A percentile compares a stretch with the other conserved stretches of the same genome.
Conservation (phyloP, 2,888 invertebrate species). For the Melangyna quadrimaculata region DNA sequence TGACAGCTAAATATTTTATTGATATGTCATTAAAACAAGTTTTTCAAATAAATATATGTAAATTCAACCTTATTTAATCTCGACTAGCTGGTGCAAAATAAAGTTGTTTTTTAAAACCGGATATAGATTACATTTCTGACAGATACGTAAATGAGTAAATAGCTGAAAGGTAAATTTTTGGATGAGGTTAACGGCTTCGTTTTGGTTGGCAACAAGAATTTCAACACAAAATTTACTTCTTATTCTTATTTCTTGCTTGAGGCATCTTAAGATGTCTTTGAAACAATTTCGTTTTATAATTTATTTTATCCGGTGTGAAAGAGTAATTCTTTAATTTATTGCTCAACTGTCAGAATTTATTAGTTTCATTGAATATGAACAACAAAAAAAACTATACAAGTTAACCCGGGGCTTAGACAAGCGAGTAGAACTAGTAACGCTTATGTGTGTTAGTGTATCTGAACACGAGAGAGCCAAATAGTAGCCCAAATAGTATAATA, state of each 20-base stretch:
- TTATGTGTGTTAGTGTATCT: no score
- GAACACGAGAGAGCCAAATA: no score
- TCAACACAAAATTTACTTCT: constrained; percentile 1
- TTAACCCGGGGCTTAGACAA: no score
- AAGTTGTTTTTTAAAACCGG: background rate
- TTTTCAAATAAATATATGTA: background rate
- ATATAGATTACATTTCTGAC: constrained; percentile 14
- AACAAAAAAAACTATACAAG: background rate
- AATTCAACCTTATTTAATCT: background rate
- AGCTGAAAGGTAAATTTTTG: background rate
- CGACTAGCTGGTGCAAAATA: background rate
- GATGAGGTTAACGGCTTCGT: constrained; percentile 28
- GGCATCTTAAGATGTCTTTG: background rate
- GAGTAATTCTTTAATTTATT: background rate
- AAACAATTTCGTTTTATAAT: background rate
- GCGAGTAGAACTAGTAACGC: no score
- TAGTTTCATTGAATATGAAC: background rate
- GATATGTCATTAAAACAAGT: background rate
- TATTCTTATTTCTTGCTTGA: background rate
- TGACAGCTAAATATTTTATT: background rate
- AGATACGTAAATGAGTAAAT: background rate
- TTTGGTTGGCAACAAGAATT: background rate
- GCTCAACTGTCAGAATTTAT: background rate
- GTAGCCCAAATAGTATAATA: no score
- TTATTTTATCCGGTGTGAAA: background rate